These are phyloP conservation scores for Saimiri boliviensis DNA, from an alignment of 2,113 vertebrate species.

Conservation along the genomic window DNA sequence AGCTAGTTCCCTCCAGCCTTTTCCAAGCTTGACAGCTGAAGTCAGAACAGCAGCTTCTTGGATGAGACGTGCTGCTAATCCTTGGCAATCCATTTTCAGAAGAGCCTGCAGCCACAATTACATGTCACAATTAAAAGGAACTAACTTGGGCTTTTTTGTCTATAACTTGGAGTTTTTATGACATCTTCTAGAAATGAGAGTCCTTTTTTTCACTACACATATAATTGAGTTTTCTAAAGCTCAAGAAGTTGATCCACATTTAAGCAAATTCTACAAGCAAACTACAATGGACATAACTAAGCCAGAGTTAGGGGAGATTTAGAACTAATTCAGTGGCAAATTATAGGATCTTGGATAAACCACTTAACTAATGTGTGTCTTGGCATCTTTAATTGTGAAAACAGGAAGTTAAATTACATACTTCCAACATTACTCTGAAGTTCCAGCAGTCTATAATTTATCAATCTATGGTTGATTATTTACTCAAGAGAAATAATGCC, in stretches of 20 bases:
- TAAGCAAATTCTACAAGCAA: constrained; percentile 31
- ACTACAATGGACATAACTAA: not conserved
- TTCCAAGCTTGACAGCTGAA: constrained; percentile 94
- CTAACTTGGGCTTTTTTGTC: constrained; percentile 3
- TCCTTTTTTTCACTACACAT: not conserved
- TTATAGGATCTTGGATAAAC: not conserved
- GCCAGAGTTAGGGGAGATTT: not conserved
- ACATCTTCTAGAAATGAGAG: not conserved
- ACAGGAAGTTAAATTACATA: not conserved
- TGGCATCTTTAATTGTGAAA: constrained; percentile 22
- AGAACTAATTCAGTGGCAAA: not conserved
- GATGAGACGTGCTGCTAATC: constrained; percentile 89
- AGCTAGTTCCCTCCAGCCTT: constrained; percentile 93
- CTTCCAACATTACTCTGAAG: not conserved
- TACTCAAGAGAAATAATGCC: not conserved
- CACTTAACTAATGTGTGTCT: not conserved
- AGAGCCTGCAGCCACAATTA: constrained; percentile 87
- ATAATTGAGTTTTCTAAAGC: constrained; percentile 43
- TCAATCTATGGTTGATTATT: not conserved
- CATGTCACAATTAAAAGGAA: constrained; percentile 59
- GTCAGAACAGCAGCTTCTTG: constrained; percentile 95
- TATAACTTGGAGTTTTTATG: not conserved
- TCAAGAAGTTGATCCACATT: constrained; percentile 2
- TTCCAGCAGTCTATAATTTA: not conserved
- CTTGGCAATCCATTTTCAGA: constrained; percentile 94